Base-by-base conservation (phyloP, 2,797 vertebrate genomes). In the Mus caroli region DNA sequence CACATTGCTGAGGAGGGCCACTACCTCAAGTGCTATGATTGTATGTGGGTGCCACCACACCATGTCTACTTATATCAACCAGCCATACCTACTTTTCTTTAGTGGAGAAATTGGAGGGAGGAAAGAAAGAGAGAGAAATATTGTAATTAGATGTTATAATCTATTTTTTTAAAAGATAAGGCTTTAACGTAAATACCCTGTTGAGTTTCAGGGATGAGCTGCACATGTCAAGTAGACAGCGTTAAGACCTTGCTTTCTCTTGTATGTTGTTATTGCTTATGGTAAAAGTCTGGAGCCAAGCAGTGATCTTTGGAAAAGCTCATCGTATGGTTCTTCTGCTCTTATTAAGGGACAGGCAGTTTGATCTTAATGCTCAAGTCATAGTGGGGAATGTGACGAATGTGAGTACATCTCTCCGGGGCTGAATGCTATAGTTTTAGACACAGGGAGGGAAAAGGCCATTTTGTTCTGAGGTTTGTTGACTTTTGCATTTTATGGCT, bases 401-500 rank as follows among this genome's bases (percentile, higher is more conserved):
- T 83, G 62, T 77, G 15, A 80, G 31, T 95, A 54, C 40, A 13
- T 87, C 95, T 96, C 69, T 80, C 46, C 54, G 75, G 64, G 6
- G 3, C 0, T 28, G 94, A 58, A 84, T 67, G 37, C 90, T 92
- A 76, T 26, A 62, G 4, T 52, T 94, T 95, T 60, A 10, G 40
- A 95, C 89, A 13, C 54, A 60, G 34, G 87, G 50, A 64, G 6
- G 89, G 7, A 67, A 91, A 54, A 77, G 22, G 8, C 7, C 46
- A 75, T 94, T 92, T 86, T 90, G 6, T 90, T 94, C 78, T 37
- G 50, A 92, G 83, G 34, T 91, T 87, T 76, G 40, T 64, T 86
- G 88, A 58, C 71, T 94, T 95, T 97, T 86, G 4, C 12, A 46
- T 90, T 52, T 97, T 79, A 52, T 85, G 37, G 69, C n/a, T 86